Percentiles rank a stretch among this genome's conserved stretches.
phyloP scores from a whole-genome alignment of 2,888 invertebrate species.

The Andrena praecox region DNA sequence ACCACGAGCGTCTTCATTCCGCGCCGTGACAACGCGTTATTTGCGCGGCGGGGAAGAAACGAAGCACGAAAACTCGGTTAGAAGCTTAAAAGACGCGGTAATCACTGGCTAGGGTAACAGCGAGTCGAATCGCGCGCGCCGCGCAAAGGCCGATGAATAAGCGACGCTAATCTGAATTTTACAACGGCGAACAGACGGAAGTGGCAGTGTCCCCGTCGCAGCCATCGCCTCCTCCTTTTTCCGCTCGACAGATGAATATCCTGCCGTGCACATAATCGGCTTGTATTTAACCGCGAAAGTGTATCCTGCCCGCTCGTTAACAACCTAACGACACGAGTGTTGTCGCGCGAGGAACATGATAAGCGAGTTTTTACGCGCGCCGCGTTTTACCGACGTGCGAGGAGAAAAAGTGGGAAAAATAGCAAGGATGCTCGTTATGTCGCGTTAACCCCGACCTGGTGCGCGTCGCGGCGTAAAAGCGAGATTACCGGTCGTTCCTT shows the following conservation, averaged over 20 bases:
- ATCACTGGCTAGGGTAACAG: no score
- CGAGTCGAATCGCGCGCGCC: constrained; percentile 9
- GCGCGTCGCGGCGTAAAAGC: neutral
- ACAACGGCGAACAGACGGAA: constrained; percentile 14
- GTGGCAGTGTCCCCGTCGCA: neutral
- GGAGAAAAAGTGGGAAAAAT: constrained; percentile 1
- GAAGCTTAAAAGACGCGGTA: no score
- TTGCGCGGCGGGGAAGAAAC: no score
- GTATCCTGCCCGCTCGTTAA: constrained; percentile 33
- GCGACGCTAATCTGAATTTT: constrained; percentile 17
- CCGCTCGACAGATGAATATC: constrained; percentile 22
- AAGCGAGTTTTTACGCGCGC: constrained; percentile 9
- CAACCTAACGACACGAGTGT: constrained; percentile 24
- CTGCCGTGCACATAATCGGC: constrained; percentile 25
- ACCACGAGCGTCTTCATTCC: no score
- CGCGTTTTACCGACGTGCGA: neutral
- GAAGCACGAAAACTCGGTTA: no score
- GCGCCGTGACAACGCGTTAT: no score
- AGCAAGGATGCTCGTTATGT: constrained; percentile 8
- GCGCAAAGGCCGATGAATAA: constrained; percentile 1
- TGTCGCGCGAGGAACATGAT: constrained; percentile 14
- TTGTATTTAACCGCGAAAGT: constrained; percentile 41
- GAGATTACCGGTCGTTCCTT: neutral
- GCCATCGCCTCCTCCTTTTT: neutral
- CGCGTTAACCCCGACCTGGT: constrained; percentile 19